Base-by-base conservation (phyloP, 2,113 vertebrate genomes). In the Manacus vitellinus region DNA sequence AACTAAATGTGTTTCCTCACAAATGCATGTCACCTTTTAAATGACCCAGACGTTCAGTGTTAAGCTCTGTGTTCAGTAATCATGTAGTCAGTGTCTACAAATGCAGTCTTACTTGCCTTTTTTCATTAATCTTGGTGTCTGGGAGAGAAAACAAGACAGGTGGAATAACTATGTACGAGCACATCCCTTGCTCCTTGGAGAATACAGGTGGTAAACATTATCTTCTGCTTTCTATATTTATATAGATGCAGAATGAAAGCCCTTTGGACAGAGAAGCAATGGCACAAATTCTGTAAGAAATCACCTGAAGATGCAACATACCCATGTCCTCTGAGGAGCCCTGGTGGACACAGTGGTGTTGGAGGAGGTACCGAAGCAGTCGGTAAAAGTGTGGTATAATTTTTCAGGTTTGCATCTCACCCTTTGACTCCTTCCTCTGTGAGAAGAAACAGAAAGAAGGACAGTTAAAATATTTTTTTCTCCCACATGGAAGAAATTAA, bases 61-160 rank as follows among this genome's bases (percentile, higher is more conserved):
- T 77, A 86, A 72, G 65, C 84, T 92, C 72, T 71, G 41, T 68
- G 79, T 4, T 92, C 68, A 35, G 73, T 68, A 94, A 94, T 62
- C 55, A 70, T 74, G 66, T 39, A 94, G 76, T 93, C 92, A 95
- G 61, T 75, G 90, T 94, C 96, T 95, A 92, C 83, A 92, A 91
- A 92, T 92, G 91, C 73, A 81, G 75, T 21, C 74, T 24, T 52
- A 9, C 88, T 93, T 71, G 44, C 54, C 75, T 90, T 85, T 84
- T 54, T 84, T 51, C 68, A 54, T 90, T 84, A 81, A 84, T 94
- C 76, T 65, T 6, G 0, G 52, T 77, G 65, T 78, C 88, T 87
- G 70, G 21, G 49, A 73, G 76, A 61, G 67, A 52, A 95, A 77
- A 55, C 46, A 59, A 30, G 79, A 21, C 73, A 75, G 88, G 83